Conservation (phyloP, 2,113 vertebrate genomes). For the Rhineura floridana region DNA sequence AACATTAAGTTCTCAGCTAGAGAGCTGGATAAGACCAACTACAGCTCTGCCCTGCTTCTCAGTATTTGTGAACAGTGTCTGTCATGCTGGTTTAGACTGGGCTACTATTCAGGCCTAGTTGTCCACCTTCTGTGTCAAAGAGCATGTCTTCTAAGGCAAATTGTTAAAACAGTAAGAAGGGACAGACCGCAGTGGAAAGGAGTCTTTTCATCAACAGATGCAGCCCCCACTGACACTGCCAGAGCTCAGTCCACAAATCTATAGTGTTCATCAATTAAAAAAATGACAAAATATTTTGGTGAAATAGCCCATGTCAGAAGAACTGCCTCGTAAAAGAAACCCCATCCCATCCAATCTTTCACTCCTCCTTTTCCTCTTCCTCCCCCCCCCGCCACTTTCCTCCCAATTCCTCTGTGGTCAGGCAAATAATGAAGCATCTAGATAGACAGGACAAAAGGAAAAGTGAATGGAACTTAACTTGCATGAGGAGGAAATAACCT, state of each 20-base stretch:
- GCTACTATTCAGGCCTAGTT: rapidly evolving
- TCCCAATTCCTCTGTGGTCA: slow-evolving; percentile 66
- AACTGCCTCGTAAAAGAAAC: slow-evolving; percentile 64
- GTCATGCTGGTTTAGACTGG: rapidly evolving
- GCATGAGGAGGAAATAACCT: slow-evolving; percentile 63
- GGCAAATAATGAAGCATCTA: slow-evolving; percentile 69
- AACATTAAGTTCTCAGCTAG: not conserved
- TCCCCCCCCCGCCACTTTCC: slow-evolving; percentile 12
- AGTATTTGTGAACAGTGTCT: not conserved
- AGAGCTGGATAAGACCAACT: not conserved
- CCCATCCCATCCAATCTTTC: slow-evolving; percentile 26
- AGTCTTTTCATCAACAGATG: slow-evolving; percentile 28
- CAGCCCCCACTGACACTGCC: slow-evolving; percentile 41
- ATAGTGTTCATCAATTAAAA: slow-evolving; percentile 82
- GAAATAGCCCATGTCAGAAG: slow-evolving; percentile 59
- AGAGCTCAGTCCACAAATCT: slow-evolving; percentile 73
- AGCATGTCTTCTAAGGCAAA: not conserved
- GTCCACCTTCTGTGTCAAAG: rapidly evolving
- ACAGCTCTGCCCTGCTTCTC: not conserved
- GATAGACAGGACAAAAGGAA: slow-evolving; percentile 61
- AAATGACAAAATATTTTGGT: slow-evolving; percentile 77
- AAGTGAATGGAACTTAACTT: slow-evolving; percentile 51
- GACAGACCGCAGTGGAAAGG: not conserved
- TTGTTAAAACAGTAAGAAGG: slow-evolving; percentile 13
- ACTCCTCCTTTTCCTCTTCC: not conserved